Percentiles rank a stretch among this genome's conserved stretches.
phyloP scores from a whole-genome alignment of 2,888 invertebrate species.

The Enchytraeus crypticus region DNA sequence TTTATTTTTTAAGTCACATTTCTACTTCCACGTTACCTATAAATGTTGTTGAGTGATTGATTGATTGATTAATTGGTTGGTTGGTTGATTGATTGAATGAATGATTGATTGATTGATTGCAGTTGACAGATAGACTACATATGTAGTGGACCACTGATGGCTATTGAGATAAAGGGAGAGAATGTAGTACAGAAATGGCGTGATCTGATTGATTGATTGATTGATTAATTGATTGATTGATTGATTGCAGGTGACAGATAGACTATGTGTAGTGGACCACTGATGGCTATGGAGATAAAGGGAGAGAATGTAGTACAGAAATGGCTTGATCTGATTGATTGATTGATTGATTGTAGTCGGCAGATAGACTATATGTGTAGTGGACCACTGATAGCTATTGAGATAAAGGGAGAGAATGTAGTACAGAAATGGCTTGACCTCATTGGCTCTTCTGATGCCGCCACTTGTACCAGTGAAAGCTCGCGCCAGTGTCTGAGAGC shows the following conservation, averaged over 20 bases:
- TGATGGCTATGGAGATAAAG: slow-evolving; percentile 65
- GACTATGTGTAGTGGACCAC: slow-evolving; percentile 60
- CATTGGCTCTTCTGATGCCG: slow-evolving; percentile 53
- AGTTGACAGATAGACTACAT: slow-evolving; percentile 57
- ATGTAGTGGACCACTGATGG: slow-evolving; percentile 62
- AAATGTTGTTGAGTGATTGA: no score
- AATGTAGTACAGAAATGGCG: slow-evolving; percentile 59
- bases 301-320: slow-evolving; percentile 61
- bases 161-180: slow-evolving; percentile 66
- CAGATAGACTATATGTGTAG: slow-evolving; percentile 60
- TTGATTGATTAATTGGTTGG: no score
- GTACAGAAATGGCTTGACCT: slow-evolving; percentile 56
- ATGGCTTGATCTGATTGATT: slow-evolving; percentile 58
- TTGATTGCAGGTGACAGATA: no score
- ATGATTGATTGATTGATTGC: slow-evolving; percentile 47
- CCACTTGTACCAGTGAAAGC: no score
- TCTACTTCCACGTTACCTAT: no score
- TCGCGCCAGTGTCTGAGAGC: no score
- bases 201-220: slow-evolving; percentile 55
- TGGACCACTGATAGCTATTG: slow-evolving; percentile 63
- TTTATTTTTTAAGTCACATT: no score
- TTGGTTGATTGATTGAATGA: no score
- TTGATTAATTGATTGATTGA: no score
- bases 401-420: slow-evolving; percentile 65
- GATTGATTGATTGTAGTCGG: slow-evolving; percentile 28